Evolutionary conservation across 2,888 invertebrate species (phyloP).

Genomic region (Sinotaia quadrata): DNA sequence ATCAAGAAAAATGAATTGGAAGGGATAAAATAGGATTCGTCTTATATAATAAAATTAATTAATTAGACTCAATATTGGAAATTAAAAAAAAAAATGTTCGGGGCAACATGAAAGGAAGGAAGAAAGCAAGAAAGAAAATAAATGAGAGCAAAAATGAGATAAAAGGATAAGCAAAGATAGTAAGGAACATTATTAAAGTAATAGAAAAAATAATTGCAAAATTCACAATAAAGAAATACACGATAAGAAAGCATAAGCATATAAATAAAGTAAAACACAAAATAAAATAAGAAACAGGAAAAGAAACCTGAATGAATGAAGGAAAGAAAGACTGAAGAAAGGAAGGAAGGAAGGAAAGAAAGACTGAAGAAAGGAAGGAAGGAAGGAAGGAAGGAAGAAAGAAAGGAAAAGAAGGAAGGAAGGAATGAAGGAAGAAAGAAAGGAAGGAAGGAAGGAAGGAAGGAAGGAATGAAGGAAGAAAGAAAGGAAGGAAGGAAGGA

Average conservation of each 20-base stretch:
- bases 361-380: neutral
- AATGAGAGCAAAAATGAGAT: neutral
- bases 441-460: neutral
- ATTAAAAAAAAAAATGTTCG: neutral
- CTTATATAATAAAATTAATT: too few relatives aligned
- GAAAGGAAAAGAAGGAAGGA: neutral
- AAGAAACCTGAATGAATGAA: neutral
- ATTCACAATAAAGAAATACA: too few relatives aligned
- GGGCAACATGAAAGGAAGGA: neutral
- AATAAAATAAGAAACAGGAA: neutral
- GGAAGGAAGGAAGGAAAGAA: neutral
- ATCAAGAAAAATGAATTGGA: too few relatives aligned
- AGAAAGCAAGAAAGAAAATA: neutral
- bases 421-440: neutral
- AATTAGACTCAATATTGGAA: too few relatives aligned
- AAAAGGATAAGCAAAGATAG: neutral
- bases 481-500: neutral
- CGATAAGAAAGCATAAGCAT: too few relatives aligned
- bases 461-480: neutral
- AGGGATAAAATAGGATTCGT: too few relatives aligned
- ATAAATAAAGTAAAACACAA: neutral
- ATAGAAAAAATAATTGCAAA: too few relatives aligned
- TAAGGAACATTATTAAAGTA: too few relatives aligned
- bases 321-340: neutral
- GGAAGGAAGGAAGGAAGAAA: neutral